Evolutionary conservation across 1,140 invertebrate genomes (phyloP).

Genomic region (Caligus rogercresseyi): DNA sequence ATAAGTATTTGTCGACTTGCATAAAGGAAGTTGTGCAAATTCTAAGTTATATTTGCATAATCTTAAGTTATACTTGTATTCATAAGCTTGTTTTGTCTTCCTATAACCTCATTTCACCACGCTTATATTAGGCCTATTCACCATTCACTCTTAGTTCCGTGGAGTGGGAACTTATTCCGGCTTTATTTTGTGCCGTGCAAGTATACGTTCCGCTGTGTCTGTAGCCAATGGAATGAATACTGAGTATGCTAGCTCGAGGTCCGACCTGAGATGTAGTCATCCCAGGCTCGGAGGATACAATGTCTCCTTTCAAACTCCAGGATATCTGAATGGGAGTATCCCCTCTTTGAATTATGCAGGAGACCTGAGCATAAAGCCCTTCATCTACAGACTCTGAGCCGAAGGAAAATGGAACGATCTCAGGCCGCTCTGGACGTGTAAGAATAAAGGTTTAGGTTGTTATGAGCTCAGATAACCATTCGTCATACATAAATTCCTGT

Average conservation of each 20-base stretch:
- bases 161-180: constrained; percentile 25
- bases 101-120: background rate
- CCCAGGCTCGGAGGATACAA: constrained; percentile 12
- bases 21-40: no score
- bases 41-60: no score
- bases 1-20: no score
- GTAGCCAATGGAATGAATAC: constrained; percentile 23
- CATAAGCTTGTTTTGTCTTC: constrained; percentile 30
- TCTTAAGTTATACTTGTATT: no score
- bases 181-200: constrained; percentile 26
- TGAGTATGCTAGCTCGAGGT: constrained; percentile 28
- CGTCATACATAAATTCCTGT: no score
- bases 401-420: constrained; percentile 17
- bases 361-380: constrained; percentile 14
- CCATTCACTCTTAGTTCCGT: constrained; percentile 26
- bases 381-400: constrained; percentile 15
- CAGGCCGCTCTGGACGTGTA: constrained; percentile 8
- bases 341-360: constrained; percentile 11
- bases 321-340: constrained; percentile 14
- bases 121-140: constrained; percentile 11
- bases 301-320: constrained; percentile 19
- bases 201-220: constrained; percentile 27
- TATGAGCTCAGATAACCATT: constrained; percentile 3
- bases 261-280: constrained; percentile 11
- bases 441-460: background rate